These are phyloP conservation scores for Pteruthius melanotis DNA, from an alignment of 2,113 vertebrate genomes.

Conservation along the genomic window DNA sequence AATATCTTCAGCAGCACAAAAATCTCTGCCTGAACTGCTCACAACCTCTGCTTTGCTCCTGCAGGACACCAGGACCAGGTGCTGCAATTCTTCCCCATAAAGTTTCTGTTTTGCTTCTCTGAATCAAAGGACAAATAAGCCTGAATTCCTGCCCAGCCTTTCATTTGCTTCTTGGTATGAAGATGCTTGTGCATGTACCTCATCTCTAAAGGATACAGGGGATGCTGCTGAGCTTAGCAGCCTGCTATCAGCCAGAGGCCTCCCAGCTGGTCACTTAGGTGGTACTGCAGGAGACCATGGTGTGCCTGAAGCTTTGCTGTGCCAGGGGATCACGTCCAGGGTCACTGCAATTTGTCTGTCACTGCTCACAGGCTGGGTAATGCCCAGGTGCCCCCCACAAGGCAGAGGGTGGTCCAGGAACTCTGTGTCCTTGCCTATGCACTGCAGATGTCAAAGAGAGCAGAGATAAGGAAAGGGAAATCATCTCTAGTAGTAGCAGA, in stretches of 20 bases:
- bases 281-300: neutral
- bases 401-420: neutral
- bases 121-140: neutral
- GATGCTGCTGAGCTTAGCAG: neutral
- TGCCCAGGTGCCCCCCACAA: neutral
- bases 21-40: neutral
- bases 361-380: neutral
- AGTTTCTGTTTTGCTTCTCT: neutral
- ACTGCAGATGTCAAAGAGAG: neutral
- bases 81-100: neutral
- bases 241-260: neutral
- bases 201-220: neutral
- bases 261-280: neutral
- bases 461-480: neutral
- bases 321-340: neutral
- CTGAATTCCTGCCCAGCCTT: neutral
- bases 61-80: neutral
- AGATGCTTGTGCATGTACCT: neutral
- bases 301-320: neutral
- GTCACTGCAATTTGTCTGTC: neutral
- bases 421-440: neutral
- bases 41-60: neutral
- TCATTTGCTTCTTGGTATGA: neutral
- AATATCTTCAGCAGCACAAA: neutral
- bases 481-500: neutral